phyloP scores from a whole-genome alignment of 2,797 vertebrate species.

The Strix occidentalis region DNA sequence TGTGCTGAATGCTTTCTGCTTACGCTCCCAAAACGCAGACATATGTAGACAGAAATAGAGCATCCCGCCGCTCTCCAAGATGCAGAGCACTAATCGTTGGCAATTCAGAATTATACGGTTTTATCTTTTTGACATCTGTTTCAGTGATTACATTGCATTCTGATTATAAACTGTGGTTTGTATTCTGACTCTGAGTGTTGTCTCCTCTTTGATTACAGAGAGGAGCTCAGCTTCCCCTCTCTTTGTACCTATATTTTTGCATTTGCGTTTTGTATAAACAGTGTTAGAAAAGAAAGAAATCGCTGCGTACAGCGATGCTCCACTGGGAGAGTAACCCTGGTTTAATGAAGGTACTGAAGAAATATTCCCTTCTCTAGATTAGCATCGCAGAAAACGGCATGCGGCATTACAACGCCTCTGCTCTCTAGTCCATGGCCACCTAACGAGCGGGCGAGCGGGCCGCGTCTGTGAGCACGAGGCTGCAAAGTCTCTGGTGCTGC shows the following conservation, averaged over 20 bases:
- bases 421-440: rapidly evolving
- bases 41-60: neutral
- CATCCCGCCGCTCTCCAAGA: neutral
- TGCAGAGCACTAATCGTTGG: neutral
- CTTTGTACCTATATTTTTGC: neutral
- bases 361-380: neutral
- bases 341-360: neutral
- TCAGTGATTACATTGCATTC: neutral
- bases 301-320: rapidly evolving
- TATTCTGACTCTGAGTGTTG: neutral
- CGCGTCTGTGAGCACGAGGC: rapidly evolving
- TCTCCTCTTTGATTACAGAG: neutral
- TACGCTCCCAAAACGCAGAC: neutral
- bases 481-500: neutral
- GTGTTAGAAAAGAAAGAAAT: neutral
- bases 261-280: neutral
- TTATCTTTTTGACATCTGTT: constrained; percentile 26
- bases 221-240: neutral
- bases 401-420: rapidly evolving
- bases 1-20: neutral
- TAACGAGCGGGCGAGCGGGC: rapidly evolving
- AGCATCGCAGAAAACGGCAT: neutral
- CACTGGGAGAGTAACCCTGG: neutral
- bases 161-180: neutral
- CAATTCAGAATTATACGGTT: neutral